Evolutionary conservation across 2,888 invertebrate species (phyloP).

Genomic region (Eurois occulta): DNA sequence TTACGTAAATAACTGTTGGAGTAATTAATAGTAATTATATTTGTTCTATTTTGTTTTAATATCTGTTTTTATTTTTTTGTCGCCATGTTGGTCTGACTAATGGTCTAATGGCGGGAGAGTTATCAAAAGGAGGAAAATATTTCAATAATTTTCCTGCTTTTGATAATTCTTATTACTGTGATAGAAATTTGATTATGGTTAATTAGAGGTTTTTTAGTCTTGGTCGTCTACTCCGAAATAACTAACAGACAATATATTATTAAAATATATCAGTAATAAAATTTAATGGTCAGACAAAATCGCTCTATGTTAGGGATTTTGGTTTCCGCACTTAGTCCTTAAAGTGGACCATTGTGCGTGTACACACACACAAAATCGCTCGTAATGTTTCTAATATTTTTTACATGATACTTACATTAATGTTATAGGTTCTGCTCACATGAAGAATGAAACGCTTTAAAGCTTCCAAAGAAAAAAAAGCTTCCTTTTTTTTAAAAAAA

Average conservation of each 20-base stretch:
- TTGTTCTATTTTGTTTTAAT: constrained; percentile 51
- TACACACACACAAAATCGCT: too few relatives aligned
- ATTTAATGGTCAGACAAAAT: too few relatives aligned
- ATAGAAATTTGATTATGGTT: constrained; percentile 13
- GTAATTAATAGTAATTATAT: constrained; percentile 62
- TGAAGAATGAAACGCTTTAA: background rate
- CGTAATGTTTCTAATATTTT: background rate
- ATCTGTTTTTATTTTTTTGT: constrained; percentile 34
- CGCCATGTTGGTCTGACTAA: constrained; percentile 30
- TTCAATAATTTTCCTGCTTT: constrained; percentile 38
- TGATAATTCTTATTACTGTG: constrained; percentile 25
- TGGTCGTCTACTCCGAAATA: background rate
- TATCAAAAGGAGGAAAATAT: constrained; percentile 22
- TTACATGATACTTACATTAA: background rate
- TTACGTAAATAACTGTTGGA: constrained; percentile 55
- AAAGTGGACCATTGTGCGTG: too few relatives aligned
- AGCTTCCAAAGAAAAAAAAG: background rate
- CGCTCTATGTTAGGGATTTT: too few relatives aligned
- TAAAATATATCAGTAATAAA: background rate
- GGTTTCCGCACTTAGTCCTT: too few relatives aligned
- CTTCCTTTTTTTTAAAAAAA: background rate
- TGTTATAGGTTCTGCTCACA: background rate
- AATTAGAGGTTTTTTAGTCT: background rate
- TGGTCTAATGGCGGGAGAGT: constrained; percentile 8
- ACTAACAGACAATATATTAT: background rate